Conservation (phyloP, 1,140 invertebrate genomes). For the Lucilia sericata region DNA sequence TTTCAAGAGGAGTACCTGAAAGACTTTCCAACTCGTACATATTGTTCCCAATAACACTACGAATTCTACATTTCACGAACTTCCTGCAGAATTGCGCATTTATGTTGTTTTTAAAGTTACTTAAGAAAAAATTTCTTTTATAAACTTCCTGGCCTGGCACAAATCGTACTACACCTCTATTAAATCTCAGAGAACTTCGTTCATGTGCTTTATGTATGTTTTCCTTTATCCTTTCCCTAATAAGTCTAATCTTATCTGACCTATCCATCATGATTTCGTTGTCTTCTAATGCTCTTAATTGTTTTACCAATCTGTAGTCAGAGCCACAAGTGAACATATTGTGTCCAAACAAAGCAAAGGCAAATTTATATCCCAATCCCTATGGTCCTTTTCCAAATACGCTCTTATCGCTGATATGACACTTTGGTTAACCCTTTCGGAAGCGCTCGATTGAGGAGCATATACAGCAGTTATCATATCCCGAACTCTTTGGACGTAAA, state of each 20-base stretch:
- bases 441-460: conserved; percentile 30
- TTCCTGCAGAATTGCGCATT: conserved; percentile 25
- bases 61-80: background rate
- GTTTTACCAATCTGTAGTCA: background rate
- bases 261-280: background rate
- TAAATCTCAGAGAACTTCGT: background rate
- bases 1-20: background rate
- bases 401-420: conserved; percentile 13
- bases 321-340: background rate
- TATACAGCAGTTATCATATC: background rate
- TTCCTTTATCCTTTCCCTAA: conserved; percentile 7
- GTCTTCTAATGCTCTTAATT: background rate
- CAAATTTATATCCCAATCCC: background rate
- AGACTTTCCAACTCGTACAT: conserved; percentile 22
- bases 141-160: background rate
- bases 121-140: conserved; percentile 10
- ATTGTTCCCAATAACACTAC: background rate
- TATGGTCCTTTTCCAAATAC: conserved; percentile 9
- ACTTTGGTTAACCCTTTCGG: conserved; percentile 39
- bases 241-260: background rate
- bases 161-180: background rate
- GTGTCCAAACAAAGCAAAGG: background rate
- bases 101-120: background rate
- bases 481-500: conserved; percentile 29
- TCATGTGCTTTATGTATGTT: conserved; percentile 22